Base-by-base conservation (phyloP, 2,797 vertebrate genomes). In the Sitta carolinensis region DNA sequence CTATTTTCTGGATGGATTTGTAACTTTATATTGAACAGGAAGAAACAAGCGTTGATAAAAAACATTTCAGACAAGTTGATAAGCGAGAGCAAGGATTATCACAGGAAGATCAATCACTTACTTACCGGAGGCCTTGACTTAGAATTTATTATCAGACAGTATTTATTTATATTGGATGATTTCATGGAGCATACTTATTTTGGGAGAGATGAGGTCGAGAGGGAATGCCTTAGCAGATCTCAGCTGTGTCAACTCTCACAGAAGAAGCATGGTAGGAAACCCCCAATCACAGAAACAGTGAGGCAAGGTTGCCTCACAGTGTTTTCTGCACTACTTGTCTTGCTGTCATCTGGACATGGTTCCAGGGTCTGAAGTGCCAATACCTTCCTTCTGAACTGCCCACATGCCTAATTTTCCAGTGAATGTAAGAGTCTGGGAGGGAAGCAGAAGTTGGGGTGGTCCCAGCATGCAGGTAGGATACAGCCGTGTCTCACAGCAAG, bases 1-100 rank as follows among this genome's bases (percentile, higher is more conserved):
- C 75, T 68, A 55, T 89, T 95, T 92, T 89, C 54, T 89, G 47
- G 34, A 54, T 40, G 18, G 40, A 77, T 86, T 82, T 93, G 51
- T 93, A 76, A 48, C 59, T 81, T 86, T 75, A 40, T 80, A 83
- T 58, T 83, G 79, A 82, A 40, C 40, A 74, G 50, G 42, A 72
- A 85, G 50, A 87, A 90, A 83, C 27, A 85, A 93, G 16, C 17
- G 23, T 59, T 57, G 34, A 63, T 75, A 89, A 84, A 63, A 66
- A 75, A 5, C 54, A 74, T 45, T 85, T 90, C 45, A 79, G 90
- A 77, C 42, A 67, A 80, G 12, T 34, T 68, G 61, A 10, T 84
- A 70, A 75, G 63, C 70, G 47, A 73, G 64, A 82, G 55, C 59
- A 75, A 84, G 59, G 29, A 17, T 87, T 93, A 70, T 74, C 58